Conservation (phyloP, 2,113 vertebrate genomes). For the Apus apus region DNA sequence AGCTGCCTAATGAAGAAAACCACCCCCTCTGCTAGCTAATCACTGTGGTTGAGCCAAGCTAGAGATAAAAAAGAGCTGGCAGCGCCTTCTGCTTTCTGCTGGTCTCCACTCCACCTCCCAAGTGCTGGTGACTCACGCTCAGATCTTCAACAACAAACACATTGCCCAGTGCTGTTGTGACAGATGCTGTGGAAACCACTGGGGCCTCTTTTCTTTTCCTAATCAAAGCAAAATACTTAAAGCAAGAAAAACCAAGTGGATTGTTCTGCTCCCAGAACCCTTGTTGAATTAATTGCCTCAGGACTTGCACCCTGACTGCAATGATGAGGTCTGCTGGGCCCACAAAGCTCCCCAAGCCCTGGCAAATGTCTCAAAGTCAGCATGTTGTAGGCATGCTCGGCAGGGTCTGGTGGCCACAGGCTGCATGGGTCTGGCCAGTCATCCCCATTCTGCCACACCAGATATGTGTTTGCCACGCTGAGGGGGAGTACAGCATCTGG, state of each 20-base stretch:
- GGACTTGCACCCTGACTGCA: not conserved
- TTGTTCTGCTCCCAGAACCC: not conserved
- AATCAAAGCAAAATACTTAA: not conserved
- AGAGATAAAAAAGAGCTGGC: not conserved
- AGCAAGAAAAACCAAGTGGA: not conserved
- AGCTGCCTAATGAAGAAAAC: not conserved
- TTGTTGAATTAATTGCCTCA: not conserved
- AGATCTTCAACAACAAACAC: not conserved
- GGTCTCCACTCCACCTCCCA: not conserved
- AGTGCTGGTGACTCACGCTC: not conserved
- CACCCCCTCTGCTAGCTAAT: not conserved
- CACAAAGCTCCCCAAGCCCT: not conserved
- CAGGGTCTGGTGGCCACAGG: not conserved
- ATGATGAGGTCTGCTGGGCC: not conserved
- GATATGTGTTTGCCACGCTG: fast-evolving
- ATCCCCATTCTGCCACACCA: not conserved
- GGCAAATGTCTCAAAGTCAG: fast-evolving
- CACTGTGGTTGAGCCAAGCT: not conserved
- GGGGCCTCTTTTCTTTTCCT: not conserved
- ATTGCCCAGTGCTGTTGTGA: not conserved
- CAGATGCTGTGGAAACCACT: not conserved
- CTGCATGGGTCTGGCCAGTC: not conserved
- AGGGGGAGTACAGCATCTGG: not conserved
- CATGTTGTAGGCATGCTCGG: not conserved
- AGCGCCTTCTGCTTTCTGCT: not conserved